Evolutionary conservation across 35 echinoderm and acorn worm species (phyloP).

Genomic region (Apostichopus parvimensis): DNA sequence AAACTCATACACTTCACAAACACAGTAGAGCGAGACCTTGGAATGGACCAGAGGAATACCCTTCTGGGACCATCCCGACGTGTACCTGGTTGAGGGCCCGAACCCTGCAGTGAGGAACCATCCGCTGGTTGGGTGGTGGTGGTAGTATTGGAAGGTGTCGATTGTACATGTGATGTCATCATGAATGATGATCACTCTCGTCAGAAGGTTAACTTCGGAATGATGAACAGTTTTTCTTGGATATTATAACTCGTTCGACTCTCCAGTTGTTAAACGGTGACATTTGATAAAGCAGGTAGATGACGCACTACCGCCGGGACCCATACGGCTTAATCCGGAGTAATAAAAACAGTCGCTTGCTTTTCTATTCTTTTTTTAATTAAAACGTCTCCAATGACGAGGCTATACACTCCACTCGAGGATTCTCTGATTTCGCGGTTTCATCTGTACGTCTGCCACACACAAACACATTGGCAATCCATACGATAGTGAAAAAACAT

Average conservation of each 20-base stretch:
- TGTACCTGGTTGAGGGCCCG: too few relatives aligned
- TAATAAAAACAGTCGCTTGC: constrained; percentile 27
- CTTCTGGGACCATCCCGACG: neutral
- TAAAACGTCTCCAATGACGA: neutral
- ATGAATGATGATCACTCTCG: too few relatives aligned
- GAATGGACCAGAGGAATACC: constrained; percentile 56
- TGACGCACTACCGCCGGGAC: constrained; percentile 43
- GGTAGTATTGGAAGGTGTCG: neutral
- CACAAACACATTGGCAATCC: neutral
- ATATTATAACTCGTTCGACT: too few relatives aligned
- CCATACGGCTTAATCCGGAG: constrained; percentile 14
- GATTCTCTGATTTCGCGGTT: constrained; percentile 13
- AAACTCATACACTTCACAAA: constrained; percentile 55
- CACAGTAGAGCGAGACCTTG: constrained; percentile 50
- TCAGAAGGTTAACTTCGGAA: too few relatives aligned
- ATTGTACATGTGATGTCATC: neutral
- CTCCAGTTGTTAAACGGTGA: too few relatives aligned
- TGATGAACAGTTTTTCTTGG: too few relatives aligned
- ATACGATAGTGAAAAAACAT: neutral
- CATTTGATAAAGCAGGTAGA: neutral
- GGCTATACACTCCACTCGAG: too few relatives aligned
- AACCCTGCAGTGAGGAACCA: neutral
- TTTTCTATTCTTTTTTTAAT: neutral
- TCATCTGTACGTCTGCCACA: neutral
- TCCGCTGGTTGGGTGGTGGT: neutral